Evolutionary conservation across 2,888 invertebrate species (phyloP), one percentile per base, ranked within the genome.

Genomic region (Agonopterix alstromeriana): DNA sequence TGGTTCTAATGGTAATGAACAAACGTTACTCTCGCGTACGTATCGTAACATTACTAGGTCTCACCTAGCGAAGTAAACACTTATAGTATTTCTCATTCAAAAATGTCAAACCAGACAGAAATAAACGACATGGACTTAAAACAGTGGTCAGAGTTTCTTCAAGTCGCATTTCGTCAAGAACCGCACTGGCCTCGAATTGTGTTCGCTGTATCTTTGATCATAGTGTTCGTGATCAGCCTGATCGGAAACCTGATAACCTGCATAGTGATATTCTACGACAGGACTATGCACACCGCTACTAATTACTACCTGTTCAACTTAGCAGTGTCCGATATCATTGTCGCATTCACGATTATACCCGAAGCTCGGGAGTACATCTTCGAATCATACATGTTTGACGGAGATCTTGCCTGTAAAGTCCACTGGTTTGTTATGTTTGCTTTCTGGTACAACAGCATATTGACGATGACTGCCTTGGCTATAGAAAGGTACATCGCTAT

Each of bases 241-340:
- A 54, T 76, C 2, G 83, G 82, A 0, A 84, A 86, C 52, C 50
- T 86, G 45, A 59, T 89, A 56, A 77, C 87, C 51, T 81, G 84
- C 65, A 53, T 86, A 63, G 67, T 90, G 58, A 67, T 84, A 48
- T 81, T 77, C 57, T 69, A 60, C 41, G 82, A 85, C 52, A 78
- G 61, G 46, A 73, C 69, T 27, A 81, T 84, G 83, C 83, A 81
- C 48, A 82, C 84, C 0, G 77, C 76, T 0, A 86, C 81, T 11
- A 85, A 86, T 53, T 82, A 68, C 47, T 86, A 85, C 53, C 60
- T 86, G 2, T 82, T 84, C 49, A 74, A 83, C 54, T 61, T 86
- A 53, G 85, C 85, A 0, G 65, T 81, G 7, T 79, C 83, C 0
- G 86, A 86, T 51, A 53, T 81, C 10, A 56, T 84, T 0, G 73